phyloP scores from a whole-genome alignment of 1,140 invertebrate species.

The Sitophilus oryzae region DNA sequence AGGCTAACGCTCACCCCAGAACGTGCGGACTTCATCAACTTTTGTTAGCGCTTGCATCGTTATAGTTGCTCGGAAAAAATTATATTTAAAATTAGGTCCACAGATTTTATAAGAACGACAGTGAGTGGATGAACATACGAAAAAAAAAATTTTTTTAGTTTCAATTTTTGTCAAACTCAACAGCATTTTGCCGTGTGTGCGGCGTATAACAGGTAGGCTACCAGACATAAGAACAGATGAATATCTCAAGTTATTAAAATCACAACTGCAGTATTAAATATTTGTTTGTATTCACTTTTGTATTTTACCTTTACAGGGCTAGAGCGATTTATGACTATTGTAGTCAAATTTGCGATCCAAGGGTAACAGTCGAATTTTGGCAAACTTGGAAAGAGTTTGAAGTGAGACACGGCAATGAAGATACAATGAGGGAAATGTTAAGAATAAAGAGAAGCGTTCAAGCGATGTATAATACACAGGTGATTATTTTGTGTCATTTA shows the following conservation, averaged over 20 bases:
- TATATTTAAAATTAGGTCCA: no score
- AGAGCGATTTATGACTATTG: slow-evolving; percentile 96
- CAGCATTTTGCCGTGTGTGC: no score
- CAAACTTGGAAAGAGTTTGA: slow-evolving; percentile 99
- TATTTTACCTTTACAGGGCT: slow-evolving; percentile 71
- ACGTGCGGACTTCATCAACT: no score
- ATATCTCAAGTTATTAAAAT: no score
- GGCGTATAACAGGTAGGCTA: no score
- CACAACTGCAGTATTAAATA: no score
- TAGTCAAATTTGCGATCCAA: slow-evolving; percentile 98
- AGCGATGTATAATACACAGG: slow-evolving; percentile 94
- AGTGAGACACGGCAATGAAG: slow-evolving; percentile 95
- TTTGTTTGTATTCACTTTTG: not conserved
- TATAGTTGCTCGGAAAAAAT: no score
- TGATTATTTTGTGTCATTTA: slow-evolving; percentile 22
- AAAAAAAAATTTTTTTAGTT: not conserved
- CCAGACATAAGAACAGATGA: no score
- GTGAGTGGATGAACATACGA: no score
- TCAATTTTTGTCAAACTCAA: not conserved
- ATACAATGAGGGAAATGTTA: slow-evolving; percentile 98
- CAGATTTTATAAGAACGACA: no score
- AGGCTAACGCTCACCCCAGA: no score
- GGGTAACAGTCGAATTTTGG: slow-evolving; percentile 93
- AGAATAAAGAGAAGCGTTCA: slow-evolving; percentile 96
- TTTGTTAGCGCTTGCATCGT: no score